Percentiles rank a stretch among this genome's conserved stretches.
These are phyloP conservation scores for Drosophila tropicalis DNA, from an alignment of 1,140 invertebrate genomes.

Conservation along the genomic window DNA sequence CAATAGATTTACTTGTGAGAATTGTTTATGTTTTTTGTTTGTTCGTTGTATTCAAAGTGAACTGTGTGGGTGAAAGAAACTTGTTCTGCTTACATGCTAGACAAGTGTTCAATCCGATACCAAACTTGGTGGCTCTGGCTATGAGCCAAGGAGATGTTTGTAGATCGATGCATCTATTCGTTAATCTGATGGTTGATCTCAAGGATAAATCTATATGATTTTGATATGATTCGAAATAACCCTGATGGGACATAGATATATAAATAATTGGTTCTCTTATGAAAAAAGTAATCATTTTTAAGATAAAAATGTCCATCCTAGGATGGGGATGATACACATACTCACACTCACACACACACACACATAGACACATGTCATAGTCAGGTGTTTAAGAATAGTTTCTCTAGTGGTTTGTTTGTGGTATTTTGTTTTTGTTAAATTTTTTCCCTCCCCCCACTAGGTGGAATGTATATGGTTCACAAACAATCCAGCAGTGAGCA, in stretches of 20 bases:
- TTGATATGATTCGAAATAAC: too few species aligned
- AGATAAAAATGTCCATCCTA: conserved; percentile 25
- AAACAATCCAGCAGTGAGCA: conserved; percentile 14
- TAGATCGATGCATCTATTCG: not conserved
- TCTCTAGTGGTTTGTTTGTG: conserved; percentile 62
- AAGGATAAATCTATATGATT: too few species aligned
- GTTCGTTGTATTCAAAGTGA: not conserved
- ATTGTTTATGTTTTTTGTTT: not conserved
- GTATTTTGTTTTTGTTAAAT: conserved; percentile 43
- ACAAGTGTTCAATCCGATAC: not conserved
- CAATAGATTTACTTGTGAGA: not conserved
- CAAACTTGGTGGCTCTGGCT: not conserved
- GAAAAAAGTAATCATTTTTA: too few species aligned
- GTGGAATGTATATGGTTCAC: conserved; percentile 21
- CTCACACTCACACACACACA: conserved; percentile 4
- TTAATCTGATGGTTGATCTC: too few species aligned
- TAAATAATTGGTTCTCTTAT: too few species aligned
- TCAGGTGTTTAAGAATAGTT: conserved; percentile 80
- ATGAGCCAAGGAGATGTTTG: not conserved
- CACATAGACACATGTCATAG: conserved; percentile 60
- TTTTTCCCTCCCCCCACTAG: conserved; percentile 16
- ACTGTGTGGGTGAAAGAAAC: conserved; percentile 3
- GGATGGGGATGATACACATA: not conserved
- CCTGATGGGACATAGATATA: too few species aligned
- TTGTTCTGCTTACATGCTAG: not conserved